A percentile compares a stretch with the other conserved stretches of the same genome.
These are phyloP conservation scores for Seriola quinqueradiata DNA, from an alignment of 2,113 vertebrate genomes.

Conservation along the genomic window DNA sequence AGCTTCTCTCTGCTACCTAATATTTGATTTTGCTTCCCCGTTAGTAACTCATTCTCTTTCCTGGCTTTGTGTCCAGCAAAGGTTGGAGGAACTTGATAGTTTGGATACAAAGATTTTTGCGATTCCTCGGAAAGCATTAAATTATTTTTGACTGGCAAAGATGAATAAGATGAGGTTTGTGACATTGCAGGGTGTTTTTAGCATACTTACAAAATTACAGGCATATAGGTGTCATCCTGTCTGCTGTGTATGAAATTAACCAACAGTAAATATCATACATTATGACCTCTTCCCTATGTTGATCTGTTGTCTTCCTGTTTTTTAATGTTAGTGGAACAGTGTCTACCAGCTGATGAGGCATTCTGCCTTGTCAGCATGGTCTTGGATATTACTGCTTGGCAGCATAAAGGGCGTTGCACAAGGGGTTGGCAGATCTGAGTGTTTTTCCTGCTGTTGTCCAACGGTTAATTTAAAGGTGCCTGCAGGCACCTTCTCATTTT, in stretches of 20 bases:
- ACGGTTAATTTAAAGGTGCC: conserved; percentile 10
- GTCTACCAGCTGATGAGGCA: background rate
- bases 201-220: background rate
- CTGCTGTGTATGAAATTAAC: background rate
- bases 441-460: conserved; percentile 14
- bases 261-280: background rate
- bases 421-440: conserved; percentile 11
- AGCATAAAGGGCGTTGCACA: background rate
- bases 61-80: background rate
- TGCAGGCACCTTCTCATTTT: background rate
- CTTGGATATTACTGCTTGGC: conserved; percentile 14
- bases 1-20: background rate
- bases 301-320: background rate
- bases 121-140: background rate
- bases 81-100: background rate
- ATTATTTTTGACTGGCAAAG: background rate
- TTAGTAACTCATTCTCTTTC: conserved; percentile 7
- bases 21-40: conserved; percentile 12
- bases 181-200: background rate
- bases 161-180: background rate
- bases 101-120: background rate
- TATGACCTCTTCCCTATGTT: background rate
- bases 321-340: background rate
- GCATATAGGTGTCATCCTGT: background rate
- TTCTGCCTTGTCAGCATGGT: conserved; percentile 10